Base-by-base conservation (phyloP, 2,113 vertebrate genomes). In the Excalfactoria chinensis region DNA sequence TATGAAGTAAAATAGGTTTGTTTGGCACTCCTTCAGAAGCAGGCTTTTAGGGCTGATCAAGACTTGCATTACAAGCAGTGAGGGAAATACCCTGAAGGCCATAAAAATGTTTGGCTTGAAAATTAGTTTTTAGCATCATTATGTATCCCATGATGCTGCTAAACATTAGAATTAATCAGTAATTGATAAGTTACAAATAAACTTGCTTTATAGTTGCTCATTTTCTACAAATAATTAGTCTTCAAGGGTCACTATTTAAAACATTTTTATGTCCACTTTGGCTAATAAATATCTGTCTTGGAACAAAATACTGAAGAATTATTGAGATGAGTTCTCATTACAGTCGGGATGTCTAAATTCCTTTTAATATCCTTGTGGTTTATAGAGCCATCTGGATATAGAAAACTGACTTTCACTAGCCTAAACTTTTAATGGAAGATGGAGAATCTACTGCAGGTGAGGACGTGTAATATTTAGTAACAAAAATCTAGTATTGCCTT, bases 11-110 rank as follows among this genome's bases (percentile, higher is more conserved):
- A 90, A 79, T 84, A 74, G 58, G 62, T 89, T 92, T 84, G 48
- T 92, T 90, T 93, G 89, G 48, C 89, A 89, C 73, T 90, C 43
- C 63, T 95, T 90, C 81, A 90, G 81, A 40, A 87, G 26, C 25
- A 86, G 43, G 18, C 40, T 84, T 89, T 87, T 81, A 86, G 49
- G 49, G 46, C 25, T 80, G 79, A 81, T 72, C n/a, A 76, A 75
- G 58, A 69, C 70, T 83, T 84, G 66, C 73, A 86, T 95, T 94
- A 71, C 40, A 93, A 84, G 32, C 58, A 72, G 48, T 81, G 72
- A 75, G n/a, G 9, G 84, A 81, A 86, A 86, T 78, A 84, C n/a
- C 14, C 76, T 73, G 62, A 79, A 91, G 64, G 40, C 40, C 19
- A 69, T 75, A 78, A 89, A 92, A 87, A 78, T 69, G 12, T 78